A percentile compares a stretch with the other conserved stretches of the same genome.
Conservation (phyloP, 2,113 vertebrate genomes). For the Lampris incognitus region DNA sequence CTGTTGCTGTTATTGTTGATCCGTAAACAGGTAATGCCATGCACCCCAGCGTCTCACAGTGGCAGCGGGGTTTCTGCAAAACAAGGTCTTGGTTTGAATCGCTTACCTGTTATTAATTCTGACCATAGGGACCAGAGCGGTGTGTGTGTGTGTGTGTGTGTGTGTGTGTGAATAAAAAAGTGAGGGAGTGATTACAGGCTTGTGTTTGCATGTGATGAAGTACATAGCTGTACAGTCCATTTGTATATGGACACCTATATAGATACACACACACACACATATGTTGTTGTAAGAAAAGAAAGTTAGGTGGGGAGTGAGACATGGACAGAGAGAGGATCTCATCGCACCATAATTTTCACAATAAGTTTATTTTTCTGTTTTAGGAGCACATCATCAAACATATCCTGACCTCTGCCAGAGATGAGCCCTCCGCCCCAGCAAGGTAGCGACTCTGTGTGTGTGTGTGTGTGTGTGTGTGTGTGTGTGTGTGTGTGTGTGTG, state of each 20-base stretch:
- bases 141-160: slow-evolving; percentile 26
- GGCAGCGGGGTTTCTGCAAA: slow-evolving; percentile 59
- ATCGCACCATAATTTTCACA: background rate
- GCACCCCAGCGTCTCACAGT: slow-evolving; percentile 62
- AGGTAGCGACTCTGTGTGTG: slow-evolving; percentile 79
- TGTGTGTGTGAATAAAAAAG: background rate
- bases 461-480: background rate
- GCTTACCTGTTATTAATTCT: slow-evolving; percentile 69
- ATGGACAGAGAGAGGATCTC: too few relatives aligned
- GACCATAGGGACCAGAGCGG: slow-evolving; percentile 37
- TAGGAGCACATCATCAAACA: slow-evolving; percentile 97
- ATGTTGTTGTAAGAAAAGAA: too few relatives aligned
- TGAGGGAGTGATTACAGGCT: too few relatives aligned
- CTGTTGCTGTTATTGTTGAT: slow-evolving; percentile 68
- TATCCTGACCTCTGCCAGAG: slow-evolving; percentile 92
- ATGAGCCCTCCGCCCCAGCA: slow-evolving; percentile 96
- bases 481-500: background rate
- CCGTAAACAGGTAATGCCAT: slow-evolving; percentile 78
- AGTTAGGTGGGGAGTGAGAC: too few relatives aligned
- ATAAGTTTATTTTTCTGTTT: slow-evolving; percentile 58
- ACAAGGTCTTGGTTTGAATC: slow-evolving; percentile 73
- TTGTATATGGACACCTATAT: too few relatives aligned
- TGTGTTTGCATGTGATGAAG: too few relatives aligned
- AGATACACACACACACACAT: too few relatives aligned
- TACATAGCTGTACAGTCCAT: too few relatives aligned